Evolutionary conservation across 1,140 invertebrate species (phyloP).

Genomic region (Cyclina sinensis): DNA sequence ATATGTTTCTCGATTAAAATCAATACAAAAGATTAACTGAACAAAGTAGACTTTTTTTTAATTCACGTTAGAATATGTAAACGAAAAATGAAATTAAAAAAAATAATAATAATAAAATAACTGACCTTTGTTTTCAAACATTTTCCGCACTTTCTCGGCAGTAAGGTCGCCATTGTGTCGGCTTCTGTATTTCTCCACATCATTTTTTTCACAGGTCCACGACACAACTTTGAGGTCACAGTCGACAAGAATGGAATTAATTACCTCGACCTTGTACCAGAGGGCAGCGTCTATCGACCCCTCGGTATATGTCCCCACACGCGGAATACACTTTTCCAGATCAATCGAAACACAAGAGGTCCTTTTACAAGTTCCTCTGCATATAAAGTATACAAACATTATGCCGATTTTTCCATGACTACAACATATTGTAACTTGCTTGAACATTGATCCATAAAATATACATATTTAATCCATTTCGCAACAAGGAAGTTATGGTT

Average conservation of each 20-base stretch:
- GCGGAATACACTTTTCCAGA: constrained; percentile 17
- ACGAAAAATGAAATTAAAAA: no score
- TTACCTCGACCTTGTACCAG: constrained; percentile 46
- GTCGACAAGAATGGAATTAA: constrained; percentile 44
- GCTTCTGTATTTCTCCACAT: not conserved
- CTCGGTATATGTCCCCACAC: constrained; percentile 8
- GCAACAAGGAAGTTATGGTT: no score
- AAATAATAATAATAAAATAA: no score
- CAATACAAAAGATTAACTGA: no score
- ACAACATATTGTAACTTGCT: no score
- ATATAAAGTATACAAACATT: constrained; percentile 24
- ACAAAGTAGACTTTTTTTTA: no score
- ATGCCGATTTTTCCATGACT: not conserved
- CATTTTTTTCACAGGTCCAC: constrained; percentile 14
- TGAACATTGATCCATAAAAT: no score
- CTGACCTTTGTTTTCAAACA: constrained; percentile 41
- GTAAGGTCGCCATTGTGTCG: not conserved
- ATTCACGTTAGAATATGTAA: no score
- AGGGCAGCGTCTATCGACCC: constrained; percentile 18
- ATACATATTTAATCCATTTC: no score
- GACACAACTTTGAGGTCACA: not conserved
- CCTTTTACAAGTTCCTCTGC: not conserved
- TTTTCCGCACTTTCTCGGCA: not conserved
- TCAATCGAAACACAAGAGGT: not conserved
- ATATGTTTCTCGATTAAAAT: no score